Base-by-base conservation (phyloP, 1,140 invertebrate genomes). In the Aricia agestis region DNA sequence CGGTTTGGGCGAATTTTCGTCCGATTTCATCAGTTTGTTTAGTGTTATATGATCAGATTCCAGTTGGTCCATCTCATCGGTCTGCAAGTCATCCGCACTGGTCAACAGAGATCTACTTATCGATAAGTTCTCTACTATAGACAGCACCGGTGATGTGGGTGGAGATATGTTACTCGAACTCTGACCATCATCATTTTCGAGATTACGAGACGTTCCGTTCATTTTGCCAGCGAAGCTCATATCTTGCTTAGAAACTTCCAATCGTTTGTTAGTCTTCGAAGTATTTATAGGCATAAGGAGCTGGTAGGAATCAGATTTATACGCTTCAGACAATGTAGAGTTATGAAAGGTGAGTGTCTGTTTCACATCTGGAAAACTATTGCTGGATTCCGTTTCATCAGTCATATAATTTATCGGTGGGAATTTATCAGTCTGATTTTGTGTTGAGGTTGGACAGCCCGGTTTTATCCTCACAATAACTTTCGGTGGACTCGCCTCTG, bases 111-210 rank as follows among this genome's bases (percentile, higher is more conserved):
- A 81, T 77, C 80, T 88, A 58, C 71, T 82, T 2, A 91, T 69
- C 13, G 87, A 84, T 73, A 91, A 74, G 71, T 88, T 88, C 80
- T 89, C 87, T 19, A 90, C 87, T 31, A 90, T 81, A 3, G 89
- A 91, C 63, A 91, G 74, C 58, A 86, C 86, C 6, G 89, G 89
- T 15, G 89, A 91, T 6, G 80, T 75, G 0, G 89, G 86, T 11
- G 89, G 73, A 6, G 87, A 86, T 10, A 86, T 63, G 69, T 78
- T 85, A 71, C 87, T 91, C 6, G 83, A 85, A 69, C 79, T 84
- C 5, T 76, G 76, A 5, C 61, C 66, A 42, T 78, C 74, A 31
- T 78, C 74, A 19, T 67, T 25, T 52, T 72, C 70, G 70, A 31
- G 68, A 18, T 70, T 72, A 25, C 42, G 59, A 69, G 61, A 69